Evolutionary conservation across 2,797 vertebrate species (phyloP).

Genomic region (Microhierax caerulescens): DNA sequence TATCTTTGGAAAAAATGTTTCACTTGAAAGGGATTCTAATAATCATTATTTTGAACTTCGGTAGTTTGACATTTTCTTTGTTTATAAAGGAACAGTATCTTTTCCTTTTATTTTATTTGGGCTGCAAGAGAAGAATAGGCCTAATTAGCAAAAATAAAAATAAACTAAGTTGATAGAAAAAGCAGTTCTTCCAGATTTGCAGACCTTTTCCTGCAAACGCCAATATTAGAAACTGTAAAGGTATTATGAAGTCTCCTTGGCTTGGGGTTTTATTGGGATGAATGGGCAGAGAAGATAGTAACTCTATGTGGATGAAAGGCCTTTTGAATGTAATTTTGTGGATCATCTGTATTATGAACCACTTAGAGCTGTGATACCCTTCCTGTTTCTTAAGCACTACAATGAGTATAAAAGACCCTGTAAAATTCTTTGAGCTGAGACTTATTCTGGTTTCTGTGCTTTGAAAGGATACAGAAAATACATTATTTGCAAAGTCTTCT

Average conservation of each 20-base stretch:
- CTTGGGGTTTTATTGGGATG: not conserved
- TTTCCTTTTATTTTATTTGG: not conserved
- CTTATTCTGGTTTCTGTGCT: not conserved
- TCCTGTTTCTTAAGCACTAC: not conserved
- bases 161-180: not conserved
- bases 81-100: not conserved
- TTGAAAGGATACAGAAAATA: not conserved
- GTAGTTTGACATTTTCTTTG: not conserved
- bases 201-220: not conserved
- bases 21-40: not conserved
- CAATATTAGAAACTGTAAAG: not conserved
- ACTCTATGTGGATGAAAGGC: not conserved
- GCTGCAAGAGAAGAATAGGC: not conserved
- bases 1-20: not conserved
- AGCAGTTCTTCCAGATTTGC: not conserved
- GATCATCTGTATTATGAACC: not conserved
- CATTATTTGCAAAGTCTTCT: not conserved
- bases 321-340: not conserved
- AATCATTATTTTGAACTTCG: not conserved
- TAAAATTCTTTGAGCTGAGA: not conserved
- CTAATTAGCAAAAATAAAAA: conserved; percentile 14
- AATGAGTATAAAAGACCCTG: not conserved
- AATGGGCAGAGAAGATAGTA: not conserved
- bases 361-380: not conserved
- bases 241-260: not conserved